Conservation (phyloP, 1,140 invertebrate genomes). For the Pectinophora gossypiella region DNA sequence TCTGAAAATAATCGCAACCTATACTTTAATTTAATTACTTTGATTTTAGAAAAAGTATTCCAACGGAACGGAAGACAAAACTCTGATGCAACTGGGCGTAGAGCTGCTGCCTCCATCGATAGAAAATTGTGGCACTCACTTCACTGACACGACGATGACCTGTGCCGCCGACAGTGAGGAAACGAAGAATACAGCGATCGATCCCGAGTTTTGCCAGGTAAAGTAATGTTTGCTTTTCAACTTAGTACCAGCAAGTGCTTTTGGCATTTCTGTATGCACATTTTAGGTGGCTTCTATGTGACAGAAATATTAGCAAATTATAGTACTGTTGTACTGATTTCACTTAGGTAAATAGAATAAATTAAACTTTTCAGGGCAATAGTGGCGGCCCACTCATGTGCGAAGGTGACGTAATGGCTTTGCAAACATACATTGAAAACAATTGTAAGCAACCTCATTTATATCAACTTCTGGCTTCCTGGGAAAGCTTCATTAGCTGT, state of each 20-base stretch:
- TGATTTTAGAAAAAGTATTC: conserved; percentile 25
- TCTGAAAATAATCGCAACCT: no score
- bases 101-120: conserved; percentile 27
- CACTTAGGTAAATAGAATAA: no score
- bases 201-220: conserved; percentile 46
- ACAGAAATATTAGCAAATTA: no score
- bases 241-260: no score
- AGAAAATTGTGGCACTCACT: conserved; percentile 40
- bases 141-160: conserved; percentile 32
- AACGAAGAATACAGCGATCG: conserved; percentile 21
- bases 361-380: conserved; percentile 49
- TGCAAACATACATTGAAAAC: conserved; percentile 53
- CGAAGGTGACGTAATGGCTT: conserved; percentile 35
- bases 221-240: no score
- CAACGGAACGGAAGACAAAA: conserved; percentile 31
- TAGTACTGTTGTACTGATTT: no score
- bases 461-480: conserved; percentile 42
- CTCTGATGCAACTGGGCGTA: conserved; percentile 37
- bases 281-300: no score
- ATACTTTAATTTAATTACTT: not conserved
- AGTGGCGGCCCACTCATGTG: conserved; percentile 60
- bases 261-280: no score
- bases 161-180: conserved; percentile 41
- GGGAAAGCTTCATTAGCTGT: conserved; percentile 49
- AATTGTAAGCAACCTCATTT: conserved; percentile 50